Evolutionary conservation across 2,888 invertebrate species (phyloP).

Genomic region (Galeruca laticollis): DNA sequence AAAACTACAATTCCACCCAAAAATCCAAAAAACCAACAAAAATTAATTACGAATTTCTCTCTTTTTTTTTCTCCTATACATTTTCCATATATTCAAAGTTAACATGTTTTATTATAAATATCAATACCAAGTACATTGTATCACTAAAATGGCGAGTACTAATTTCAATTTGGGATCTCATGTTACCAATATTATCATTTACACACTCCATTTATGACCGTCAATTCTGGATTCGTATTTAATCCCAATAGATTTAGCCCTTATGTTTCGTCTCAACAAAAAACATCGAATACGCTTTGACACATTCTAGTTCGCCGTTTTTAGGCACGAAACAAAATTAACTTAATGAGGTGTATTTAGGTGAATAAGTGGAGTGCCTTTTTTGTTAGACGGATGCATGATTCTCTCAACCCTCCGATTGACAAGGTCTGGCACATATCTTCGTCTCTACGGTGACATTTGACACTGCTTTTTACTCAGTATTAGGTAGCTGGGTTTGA

Average conservation of each 20-base stretch:
- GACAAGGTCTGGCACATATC: conserved; percentile 60
- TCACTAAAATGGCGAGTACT: background rate
- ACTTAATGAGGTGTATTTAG: conserved; percentile 59
- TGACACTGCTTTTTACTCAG: conserved; percentile 63
- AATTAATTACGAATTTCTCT: too few relatives aligned
- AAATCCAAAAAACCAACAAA: too few relatives aligned
- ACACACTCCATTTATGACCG: conserved; percentile 4
- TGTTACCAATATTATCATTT: conserved; percentile 8
- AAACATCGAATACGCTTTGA: conserved; percentile 55
- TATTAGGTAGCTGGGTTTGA: conserved; percentile 40
- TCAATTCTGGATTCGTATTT: conserved; percentile 11
- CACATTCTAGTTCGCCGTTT: conserved; percentile 47
- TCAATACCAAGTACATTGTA: background rate
- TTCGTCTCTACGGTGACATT: conserved; percentile 58
- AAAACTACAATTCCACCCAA: too few relatives aligned
- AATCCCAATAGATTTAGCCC: conserved; percentile 17
- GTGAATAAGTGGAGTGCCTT: conserved; percentile 63
- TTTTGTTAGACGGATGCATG: conserved; percentile 59
- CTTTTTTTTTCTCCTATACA: too few relatives aligned
- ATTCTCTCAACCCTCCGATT: conserved; percentile 58
- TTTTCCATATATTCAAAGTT: too few relatives aligned
- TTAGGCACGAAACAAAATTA: conserved; percentile 53
- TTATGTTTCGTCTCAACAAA: conserved; percentile 49
- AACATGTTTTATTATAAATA: too few relatives aligned
- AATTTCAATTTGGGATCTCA: background rate